Evolutionary conservation across 2,797 vertebrate species (phyloP).

Genomic region (Acomys russatus): DNA sequence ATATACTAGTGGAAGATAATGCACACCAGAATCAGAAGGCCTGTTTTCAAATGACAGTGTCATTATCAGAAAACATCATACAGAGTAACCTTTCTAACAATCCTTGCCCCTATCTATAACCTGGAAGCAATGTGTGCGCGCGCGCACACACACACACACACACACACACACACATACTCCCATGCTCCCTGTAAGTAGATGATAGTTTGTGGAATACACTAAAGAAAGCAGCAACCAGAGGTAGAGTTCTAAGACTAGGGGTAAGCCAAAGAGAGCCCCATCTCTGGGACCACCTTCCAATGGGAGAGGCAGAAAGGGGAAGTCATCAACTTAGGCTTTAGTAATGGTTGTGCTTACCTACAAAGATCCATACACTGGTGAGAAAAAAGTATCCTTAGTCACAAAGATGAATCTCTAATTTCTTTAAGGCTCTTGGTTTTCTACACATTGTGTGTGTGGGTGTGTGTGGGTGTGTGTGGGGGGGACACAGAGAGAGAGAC

Average conservation of each 20-base stretch:
- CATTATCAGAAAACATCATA: background rate
- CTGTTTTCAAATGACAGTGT: background rate
- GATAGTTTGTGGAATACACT: background rate
- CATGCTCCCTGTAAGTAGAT: background rate
- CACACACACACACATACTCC: background rate
- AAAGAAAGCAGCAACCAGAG: background rate
- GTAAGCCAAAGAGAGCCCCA: background rate
- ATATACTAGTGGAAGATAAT: background rate
- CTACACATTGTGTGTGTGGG: background rate
- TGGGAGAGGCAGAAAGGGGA: background rate
- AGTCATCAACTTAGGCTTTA: background rate
- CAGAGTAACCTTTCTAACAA: background rate
- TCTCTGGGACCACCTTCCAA: background rate
- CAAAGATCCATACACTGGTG: background rate
- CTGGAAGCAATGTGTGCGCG: background rate
- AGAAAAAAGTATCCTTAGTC: constrained; percentile 82
- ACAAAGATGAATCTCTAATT: constrained; percentile 75
- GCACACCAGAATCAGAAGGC: background rate
- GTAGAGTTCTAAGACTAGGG: background rate
- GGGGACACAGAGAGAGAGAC: background rate
- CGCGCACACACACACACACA: background rate
- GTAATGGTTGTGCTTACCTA: background rate
- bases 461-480: no score
- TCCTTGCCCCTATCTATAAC: background rate
- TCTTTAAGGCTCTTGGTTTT: background rate